Conservation (phyloP, 2,113 vertebrate genomes). For the Cephalopholis sonnerati region DNA sequence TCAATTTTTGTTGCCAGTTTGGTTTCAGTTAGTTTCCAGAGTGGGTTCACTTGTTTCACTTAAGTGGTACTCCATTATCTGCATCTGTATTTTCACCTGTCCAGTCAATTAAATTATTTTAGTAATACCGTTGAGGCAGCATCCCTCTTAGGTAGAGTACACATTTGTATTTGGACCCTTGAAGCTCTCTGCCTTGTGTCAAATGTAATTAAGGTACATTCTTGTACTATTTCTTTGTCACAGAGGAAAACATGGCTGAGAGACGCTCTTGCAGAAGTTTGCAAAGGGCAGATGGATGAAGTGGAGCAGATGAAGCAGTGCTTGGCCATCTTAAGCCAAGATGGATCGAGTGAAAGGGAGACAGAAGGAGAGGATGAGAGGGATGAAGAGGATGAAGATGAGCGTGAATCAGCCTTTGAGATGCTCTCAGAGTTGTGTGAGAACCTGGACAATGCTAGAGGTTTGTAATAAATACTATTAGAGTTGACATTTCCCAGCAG, state of each 20-base stretch:
- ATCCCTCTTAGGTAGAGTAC: background rate
- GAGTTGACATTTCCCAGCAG: background rate
- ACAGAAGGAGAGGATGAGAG: conserved; percentile 56
- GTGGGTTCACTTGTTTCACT: too few relatives aligned
- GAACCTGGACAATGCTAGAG: conserved; percentile 93
- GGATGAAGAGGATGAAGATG: conserved; percentile 78
- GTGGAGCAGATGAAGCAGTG: conserved; percentile 92
- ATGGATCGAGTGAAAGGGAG: conserved; percentile 25
- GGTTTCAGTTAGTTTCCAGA: too few relatives aligned
- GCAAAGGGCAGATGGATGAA: conserved; percentile 89
- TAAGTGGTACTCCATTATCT: too few relatives aligned
- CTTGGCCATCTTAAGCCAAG: conserved; percentile 79
- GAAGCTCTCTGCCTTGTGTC: background rate
- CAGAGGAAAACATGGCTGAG: conserved; percentile 89
- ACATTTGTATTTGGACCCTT: background rate
- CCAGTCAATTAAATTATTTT: too few relatives aligned
- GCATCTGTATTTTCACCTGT: too few relatives aligned
- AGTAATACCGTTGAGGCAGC: too few relatives aligned
- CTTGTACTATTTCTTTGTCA: background rate
- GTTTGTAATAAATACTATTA: conserved; percentile 67
- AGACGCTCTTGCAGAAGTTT: conserved; percentile 87
- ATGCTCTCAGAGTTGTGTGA: conserved; percentile 91
- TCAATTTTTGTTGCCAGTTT: too few relatives aligned
- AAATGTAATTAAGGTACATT: background rate
- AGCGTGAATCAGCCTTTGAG: conserved; percentile 87